A percentile compares a stretch with the other conserved stretches of the same genome.
Conservation (phyloP, 2,888 invertebrate species). For the Anthophora plumipes region DNA sequence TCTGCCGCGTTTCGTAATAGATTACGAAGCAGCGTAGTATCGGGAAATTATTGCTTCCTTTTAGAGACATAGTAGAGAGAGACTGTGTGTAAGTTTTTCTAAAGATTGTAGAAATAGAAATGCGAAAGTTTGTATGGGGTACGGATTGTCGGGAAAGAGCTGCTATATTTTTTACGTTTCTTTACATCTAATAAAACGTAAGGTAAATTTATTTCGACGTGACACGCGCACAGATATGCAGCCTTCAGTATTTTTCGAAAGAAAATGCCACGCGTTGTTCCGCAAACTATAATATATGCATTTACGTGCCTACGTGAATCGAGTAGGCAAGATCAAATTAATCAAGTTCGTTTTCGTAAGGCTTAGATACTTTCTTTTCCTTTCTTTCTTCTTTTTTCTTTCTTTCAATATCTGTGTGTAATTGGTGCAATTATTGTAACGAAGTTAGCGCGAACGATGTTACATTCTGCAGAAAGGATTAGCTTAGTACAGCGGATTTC, state of each 20-base stretch:
- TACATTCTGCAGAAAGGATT: slow-evolving; percentile 17
- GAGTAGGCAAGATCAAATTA: slow-evolving; percentile 16
- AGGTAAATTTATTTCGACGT: background rate
- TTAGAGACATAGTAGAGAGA: background rate
- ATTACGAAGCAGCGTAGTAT: slow-evolving; percentile 1
- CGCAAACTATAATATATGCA: background rate
- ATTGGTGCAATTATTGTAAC: slow-evolving; percentile 56
- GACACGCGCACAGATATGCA: background rate
- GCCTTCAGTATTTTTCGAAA: background rate
- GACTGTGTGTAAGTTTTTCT: slow-evolving; percentile 2
- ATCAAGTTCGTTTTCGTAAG: slow-evolving; percentile 13
- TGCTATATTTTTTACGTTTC: slow-evolving; percentile 6
- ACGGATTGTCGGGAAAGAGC: background rate
- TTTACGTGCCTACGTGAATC: slow-evolving; percentile 5
- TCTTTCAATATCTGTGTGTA: slow-evolving; percentile 35
- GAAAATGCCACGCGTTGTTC: slow-evolving; percentile 30
- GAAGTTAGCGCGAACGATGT: slow-evolving; percentile 10
- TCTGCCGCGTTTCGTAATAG: background rate
- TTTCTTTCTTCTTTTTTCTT: no score
- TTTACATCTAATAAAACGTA: background rate
- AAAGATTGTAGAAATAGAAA: background rate
- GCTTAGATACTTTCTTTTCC: slow-evolving; percentile 5
- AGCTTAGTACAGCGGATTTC: background rate
- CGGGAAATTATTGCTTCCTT: background rate
- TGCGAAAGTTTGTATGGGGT: background rate